Percentiles rank a stretch among this genome's conserved stretches.
These are phyloP conservation scores for Trichogramma dendrolimi DNA, from an alignment of 2,888 invertebrate genomes.

Conservation along the genomic window DNA sequence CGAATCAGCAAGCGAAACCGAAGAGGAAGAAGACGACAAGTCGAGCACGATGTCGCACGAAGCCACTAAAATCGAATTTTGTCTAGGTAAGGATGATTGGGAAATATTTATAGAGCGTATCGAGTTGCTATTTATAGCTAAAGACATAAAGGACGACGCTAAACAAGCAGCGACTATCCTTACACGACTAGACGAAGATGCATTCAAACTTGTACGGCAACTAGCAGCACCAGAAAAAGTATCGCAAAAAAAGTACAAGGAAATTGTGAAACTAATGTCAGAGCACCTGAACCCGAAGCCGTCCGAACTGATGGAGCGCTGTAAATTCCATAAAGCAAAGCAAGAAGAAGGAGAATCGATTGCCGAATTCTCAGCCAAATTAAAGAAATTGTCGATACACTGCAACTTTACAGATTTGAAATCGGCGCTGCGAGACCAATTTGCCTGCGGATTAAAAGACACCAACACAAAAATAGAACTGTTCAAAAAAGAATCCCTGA, in stretches of 20 bases:
- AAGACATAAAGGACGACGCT: too few species aligned
- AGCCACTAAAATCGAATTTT: too few species aligned
- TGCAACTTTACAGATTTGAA: conserved; percentile 28
- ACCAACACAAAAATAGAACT: conserved; percentile 19
- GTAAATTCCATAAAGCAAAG: conserved; percentile 24
- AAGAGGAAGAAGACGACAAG: too few species aligned
- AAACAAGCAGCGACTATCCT: too few species aligned
- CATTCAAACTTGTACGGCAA: conserved; percentile 20
- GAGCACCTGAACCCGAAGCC: conserved; percentile 25
- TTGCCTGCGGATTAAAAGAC: conserved; percentile 24
- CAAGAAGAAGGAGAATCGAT: conserved; percentile 26
- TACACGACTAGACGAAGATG: conserved; percentile 17
- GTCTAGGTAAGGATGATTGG: conserved; percentile 19
- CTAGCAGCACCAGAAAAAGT: conserved; percentile 25
- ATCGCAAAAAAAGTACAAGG: conserved; percentile 17
- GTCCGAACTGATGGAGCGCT: conserved; percentile 27
- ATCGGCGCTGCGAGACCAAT: conserved; percentile 27
- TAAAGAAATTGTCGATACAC: conserved; percentile 24
- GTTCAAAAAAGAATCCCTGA: conserved; percentile 14
- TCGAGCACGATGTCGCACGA: too few species aligned
- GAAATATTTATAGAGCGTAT: conserved; percentile 21
- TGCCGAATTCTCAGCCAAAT: conserved; percentile 19
- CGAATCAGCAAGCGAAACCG: too few species aligned
- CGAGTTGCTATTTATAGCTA: conserved; percentile 29
- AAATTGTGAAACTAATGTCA: conserved; percentile 24